Evolutionary conservation across 2,888 invertebrate species (phyloP), one percentile per base, ranked within the genome.

Genomic region (Eurytoma adleriae): DNA sequence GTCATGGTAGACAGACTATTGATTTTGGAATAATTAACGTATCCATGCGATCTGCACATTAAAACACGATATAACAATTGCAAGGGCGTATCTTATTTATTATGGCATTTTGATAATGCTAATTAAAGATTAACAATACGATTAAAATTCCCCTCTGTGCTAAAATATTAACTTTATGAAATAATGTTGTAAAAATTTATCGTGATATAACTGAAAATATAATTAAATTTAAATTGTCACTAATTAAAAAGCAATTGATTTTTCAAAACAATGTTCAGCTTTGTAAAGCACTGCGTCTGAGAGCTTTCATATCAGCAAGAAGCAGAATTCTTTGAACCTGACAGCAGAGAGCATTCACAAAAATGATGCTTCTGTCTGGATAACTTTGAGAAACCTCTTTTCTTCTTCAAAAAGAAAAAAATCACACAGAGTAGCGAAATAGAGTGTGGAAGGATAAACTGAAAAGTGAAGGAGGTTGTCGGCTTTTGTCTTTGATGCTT

Each of bases 21-120:
- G 71, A 71, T 71, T 71, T 18, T 1, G 48, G 24, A 24, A 61
- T 48, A 59, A 61, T 71, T 71, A 71, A 71, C 48, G 20, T 24
- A 18, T 57, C 16, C 61, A 27, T 61, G 2, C 59, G 13, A 59
- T n/a, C 59, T 59, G 12, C 59, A 24, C 24, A 20, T 59, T 18
- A 20, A 13, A 59, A 24, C 59, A 12, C 5, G 59, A 12, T 3
- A 14, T n/a, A 30, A 16, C 3, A 64, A n/a, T 64, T 30, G n/a
- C 27, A 30, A 40, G 40, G 62, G 10, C 40, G 40, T 27, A 64
- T 5, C 2, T 40, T 16, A n/a, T n/a, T 40, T 64, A 64, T 64
- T 64, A n/a, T 10, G 62, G n/a, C n/a, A n/a, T n/a, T 16, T 52
- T 52, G 7, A 52, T 52, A 5, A 52, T 52, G 52, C 52, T 30